These are phyloP conservation scores for Amphipoea oculea DNA, from an alignment of 2,888 invertebrate genomes.

Conservation along the genomic window DNA sequence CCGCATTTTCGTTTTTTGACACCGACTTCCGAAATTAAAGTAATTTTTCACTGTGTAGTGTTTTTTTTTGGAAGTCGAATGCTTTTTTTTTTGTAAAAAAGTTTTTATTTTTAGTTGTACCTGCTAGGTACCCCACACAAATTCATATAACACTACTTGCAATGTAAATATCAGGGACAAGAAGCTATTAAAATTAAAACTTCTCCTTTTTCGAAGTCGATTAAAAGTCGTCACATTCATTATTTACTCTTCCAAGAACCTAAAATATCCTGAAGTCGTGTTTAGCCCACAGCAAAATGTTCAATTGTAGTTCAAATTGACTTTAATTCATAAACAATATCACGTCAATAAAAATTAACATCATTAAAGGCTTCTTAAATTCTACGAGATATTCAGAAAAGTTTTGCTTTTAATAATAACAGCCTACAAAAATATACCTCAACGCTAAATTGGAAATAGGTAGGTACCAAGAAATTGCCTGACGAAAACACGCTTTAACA, in stretches of 20 bases:
- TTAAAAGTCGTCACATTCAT: not conserved
- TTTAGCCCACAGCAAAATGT: not conserved
- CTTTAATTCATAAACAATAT: slow-evolving; percentile 6
- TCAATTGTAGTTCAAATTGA: not conserved
- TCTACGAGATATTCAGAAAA: not conserved
- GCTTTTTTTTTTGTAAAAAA: too few relatives aligned
- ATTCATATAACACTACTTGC: too few relatives aligned
- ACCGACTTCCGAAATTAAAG: too few relatives aligned
- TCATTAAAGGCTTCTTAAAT: not conserved
- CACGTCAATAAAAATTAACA: not conserved
- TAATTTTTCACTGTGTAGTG: too few relatives aligned
- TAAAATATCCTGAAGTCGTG: not conserved
- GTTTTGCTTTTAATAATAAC: not conserved
- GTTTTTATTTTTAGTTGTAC: too few relatives aligned
- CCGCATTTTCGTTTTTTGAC: too few relatives aligned
- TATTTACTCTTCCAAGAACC: not conserved
- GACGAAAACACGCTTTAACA: slow-evolving; percentile 20
- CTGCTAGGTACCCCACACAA: too few relatives aligned
- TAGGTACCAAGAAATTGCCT: slow-evolving; percentile 20
- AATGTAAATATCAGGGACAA: too few relatives aligned
- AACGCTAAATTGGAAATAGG: slow-evolving; percentile 11
- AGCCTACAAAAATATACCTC: slow-evolving; percentile 14
- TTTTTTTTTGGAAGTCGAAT: too few relatives aligned
- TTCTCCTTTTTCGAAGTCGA: too few relatives aligned
- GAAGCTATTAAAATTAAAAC: too few relatives aligned